These are phyloP conservation scores for Meteorus sp. DNA, from an alignment of 1,140 invertebrate species.

Conservation along the genomic window DNA sequence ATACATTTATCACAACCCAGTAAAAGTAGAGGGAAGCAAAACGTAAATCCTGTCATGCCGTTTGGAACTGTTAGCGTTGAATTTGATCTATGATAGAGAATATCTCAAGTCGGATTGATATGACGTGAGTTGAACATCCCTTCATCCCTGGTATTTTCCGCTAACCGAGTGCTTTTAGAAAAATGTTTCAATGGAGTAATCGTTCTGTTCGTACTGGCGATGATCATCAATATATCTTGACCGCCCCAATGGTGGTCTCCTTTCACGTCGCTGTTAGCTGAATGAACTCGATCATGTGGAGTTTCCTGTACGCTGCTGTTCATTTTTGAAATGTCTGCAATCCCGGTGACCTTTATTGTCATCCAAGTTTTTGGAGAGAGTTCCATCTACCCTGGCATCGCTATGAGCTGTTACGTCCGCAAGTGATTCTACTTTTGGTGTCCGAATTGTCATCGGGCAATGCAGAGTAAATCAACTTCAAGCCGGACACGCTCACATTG, in stretches of 20 bases:
- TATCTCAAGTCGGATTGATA: not conserved
- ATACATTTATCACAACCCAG: too few species aligned
- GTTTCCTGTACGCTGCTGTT: too few species aligned
- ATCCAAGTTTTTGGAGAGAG: not conserved
- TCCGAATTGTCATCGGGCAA: not conserved
- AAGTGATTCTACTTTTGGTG: not conserved
- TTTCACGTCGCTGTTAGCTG: too few species aligned
- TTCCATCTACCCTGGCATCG: not conserved
- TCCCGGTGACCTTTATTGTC: not conserved
- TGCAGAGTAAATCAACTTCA: slow-evolving; percentile 7
- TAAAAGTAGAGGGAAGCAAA: too few species aligned
- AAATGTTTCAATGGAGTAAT: not conserved
- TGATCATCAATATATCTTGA: too few species aligned
- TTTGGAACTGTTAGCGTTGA: not conserved
- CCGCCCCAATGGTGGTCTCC: too few species aligned
- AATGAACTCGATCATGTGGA: too few species aligned
- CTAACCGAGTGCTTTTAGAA: slow-evolving; percentile 15
- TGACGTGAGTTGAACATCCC: not conserved
- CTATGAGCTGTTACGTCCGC: not conserved
- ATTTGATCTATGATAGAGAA: not conserved
- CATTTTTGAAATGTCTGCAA: not conserved
- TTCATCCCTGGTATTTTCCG: not conserved
- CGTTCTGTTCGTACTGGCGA: too few species aligned
- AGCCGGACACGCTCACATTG: not conserved
- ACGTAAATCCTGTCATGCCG: not conserved